These are phyloP conservation scores for Pithys albifrons DNA, from an alignment of 2,113 vertebrate species.

Conservation along the genomic window DNA sequence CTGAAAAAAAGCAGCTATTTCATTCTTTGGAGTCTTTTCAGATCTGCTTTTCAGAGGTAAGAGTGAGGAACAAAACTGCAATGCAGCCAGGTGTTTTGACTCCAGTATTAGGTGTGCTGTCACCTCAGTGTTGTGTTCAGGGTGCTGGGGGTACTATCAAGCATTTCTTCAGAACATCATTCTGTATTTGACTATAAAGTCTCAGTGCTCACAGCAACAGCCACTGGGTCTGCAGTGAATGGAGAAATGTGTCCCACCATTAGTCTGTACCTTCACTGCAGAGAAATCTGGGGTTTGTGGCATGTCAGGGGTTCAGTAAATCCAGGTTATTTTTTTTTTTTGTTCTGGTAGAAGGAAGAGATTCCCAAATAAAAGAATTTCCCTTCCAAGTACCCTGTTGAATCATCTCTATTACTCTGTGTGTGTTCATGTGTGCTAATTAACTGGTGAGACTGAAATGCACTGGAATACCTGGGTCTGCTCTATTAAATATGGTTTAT, in stretches of 20 bases:
- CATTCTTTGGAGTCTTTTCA: neutral
- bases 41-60: neutral
- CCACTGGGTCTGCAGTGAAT: neutral
- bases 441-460: neutral
- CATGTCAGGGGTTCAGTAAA: neutral
- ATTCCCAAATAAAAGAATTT: neutral
- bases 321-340: neutral
- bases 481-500: neutral
- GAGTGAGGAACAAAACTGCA: neutral
- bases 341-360: neutral
- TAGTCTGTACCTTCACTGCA: neutral
- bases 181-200: neutral
- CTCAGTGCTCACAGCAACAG: neutral
- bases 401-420: neutral
- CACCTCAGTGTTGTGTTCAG: neutral
- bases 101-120: neutral
- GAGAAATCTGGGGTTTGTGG: neutral
- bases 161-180: neutral
- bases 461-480: neutral
- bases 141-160: neutral
- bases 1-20: neutral
- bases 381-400: neutral
- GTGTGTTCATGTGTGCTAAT: neutral
- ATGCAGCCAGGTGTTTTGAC: neutral
- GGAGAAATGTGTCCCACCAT: neutral